Conservation (phyloP, 1,140 invertebrate species). For the Hyposmocoma kahamanoa region DNA sequence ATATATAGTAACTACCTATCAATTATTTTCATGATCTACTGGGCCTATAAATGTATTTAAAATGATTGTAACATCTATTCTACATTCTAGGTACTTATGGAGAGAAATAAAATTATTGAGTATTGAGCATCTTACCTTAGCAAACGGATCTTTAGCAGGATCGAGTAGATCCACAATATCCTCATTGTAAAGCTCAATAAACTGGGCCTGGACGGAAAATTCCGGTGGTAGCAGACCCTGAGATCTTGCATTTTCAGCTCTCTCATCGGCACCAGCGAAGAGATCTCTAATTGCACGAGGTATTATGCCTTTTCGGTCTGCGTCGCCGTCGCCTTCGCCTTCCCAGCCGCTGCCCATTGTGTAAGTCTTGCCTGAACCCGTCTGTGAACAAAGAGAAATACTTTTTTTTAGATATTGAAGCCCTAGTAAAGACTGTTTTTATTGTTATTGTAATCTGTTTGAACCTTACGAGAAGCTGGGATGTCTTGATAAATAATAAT, state of each 20-base stretch:
- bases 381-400: conserved; percentile 74
- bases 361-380: conserved; percentile 97
- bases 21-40: no score
- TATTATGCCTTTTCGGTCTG: conserved; percentile 85
- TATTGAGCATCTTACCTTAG: conserved; percentile 76
- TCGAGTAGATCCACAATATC: conserved; percentile 95
- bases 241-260: conserved; percentile 76
- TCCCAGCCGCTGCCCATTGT: conserved; percentile 99
- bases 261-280: conserved; percentile 85
- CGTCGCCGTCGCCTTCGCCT: conserved; percentile 80
- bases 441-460: no score
- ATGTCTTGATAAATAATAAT: no score
- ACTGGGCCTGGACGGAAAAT: conserved; percentile 89
- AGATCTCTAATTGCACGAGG: conserved; percentile 94
- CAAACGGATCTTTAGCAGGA: conserved; percentile 76
- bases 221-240: conserved; percentile 80
- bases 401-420: no score
- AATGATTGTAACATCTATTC: no score
- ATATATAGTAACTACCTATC: no score
- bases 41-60: no score
- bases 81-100: no score
- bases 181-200: conserved; percentile 96
- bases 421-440: no score
- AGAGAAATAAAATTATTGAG: no score
- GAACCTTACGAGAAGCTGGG: no score